Percentiles rank a stretch among this genome's conserved stretches.
Conservation (phyloP, 2,888 invertebrate species). For the Limenitis camilla region DNA sequence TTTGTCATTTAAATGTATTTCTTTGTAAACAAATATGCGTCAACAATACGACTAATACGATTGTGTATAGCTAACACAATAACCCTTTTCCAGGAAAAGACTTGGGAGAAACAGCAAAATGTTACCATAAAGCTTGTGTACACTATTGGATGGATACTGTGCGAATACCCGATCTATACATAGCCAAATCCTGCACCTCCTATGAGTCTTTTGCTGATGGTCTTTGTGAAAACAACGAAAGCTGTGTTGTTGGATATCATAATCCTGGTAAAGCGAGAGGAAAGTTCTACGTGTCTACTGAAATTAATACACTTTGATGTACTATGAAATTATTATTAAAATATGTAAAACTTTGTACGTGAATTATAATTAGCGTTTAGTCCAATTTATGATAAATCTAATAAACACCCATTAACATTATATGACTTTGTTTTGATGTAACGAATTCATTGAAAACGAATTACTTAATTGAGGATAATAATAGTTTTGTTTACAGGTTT, state of each 20-base stretch:
- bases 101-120: constrained; percentile 21
- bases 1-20: too few species aligned
- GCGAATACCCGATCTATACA: constrained; percentile 11
- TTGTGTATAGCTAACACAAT: background rate
- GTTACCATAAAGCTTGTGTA: constrained; percentile 26
- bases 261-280: constrained; percentile 22
- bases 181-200: constrained; percentile 16
- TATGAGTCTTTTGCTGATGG: constrained; percentile 3
- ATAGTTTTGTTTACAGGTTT: too few species aligned
- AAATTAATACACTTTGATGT: background rate
- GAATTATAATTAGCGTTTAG: too few species aligned
- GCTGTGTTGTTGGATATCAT: constrained; percentile 19
- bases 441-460: too few species aligned
- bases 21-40: background rate
- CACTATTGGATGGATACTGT: constrained; percentile 21
- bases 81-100: constrained; percentile 7
- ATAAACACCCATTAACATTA: too few species aligned
- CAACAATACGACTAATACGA: background rate
- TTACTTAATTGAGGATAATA: too few species aligned
- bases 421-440: too few species aligned
- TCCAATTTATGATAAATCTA: too few species aligned
- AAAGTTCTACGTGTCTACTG: constrained; percentile 22
- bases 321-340: too few species aligned
- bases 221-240: constrained; percentile 6
- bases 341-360: too few species aligned